Evolutionary conservation across 1,140 invertebrate genomes (phyloP).

Genomic region (Aleiodes sp.): DNA sequence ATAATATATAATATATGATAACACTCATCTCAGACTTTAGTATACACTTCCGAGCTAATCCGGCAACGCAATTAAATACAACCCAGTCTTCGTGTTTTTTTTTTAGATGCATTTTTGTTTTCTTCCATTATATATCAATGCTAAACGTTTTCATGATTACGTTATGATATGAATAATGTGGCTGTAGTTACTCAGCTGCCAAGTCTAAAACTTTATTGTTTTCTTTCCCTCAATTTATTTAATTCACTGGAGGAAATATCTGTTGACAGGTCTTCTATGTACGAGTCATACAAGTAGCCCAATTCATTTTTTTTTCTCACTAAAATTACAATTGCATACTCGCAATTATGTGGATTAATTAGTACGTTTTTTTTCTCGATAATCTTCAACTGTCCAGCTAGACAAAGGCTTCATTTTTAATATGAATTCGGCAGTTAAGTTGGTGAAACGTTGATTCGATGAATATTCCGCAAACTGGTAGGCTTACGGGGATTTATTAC

Average conservation of each 20-base stretch:
- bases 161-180: slow-evolving; percentile 53
- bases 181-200: slow-evolving; percentile 37
- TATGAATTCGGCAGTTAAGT: too few species aligned
- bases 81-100: slow-evolving; percentile 27
- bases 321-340: too few species aligned
- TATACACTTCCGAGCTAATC: slow-evolving; percentile 43
- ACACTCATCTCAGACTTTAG: slow-evolving; percentile 49
- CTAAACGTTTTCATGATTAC: slow-evolving; percentile 35
- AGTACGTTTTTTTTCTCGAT: background rate
- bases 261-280: slow-evolving; percentile 30
- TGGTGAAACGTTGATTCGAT: background rate
- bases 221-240: too few species aligned
- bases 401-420: slow-evolving; percentile 31
- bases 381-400: slow-evolving; percentile 9
- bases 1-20: slow-evolving; percentile 39
- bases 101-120: slow-evolving; percentile 22
- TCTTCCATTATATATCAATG: slow-evolving; percentile 27
- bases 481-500: too few species aligned
- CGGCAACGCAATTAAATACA: slow-evolving; percentile 42
- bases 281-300: background rate
- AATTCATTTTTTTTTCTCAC: too few species aligned
- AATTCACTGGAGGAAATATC: background rate
- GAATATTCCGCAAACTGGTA: too few species aligned
- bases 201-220: slow-evolving; percentile 31
- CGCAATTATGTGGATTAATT: background rate